A percentile compares a stretch with the other conserved stretches of the same genome.
Evolutionary conservation across 2,797 vertebrate species (phyloP).

Genomic region (Philypnodon macrostomus): DNA sequence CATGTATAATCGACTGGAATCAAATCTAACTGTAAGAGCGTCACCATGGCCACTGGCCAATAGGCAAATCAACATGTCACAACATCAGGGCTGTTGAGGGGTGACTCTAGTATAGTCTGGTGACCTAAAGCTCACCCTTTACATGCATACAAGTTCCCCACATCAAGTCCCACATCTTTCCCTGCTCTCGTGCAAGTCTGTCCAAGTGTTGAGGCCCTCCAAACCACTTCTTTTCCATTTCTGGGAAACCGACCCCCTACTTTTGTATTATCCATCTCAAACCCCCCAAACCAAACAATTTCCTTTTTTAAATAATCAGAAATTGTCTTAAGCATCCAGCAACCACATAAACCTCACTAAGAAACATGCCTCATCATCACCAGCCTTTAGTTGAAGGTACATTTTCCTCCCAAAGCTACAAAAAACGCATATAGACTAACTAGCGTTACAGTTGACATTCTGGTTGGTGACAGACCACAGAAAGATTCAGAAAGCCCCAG

Average conservation of each 20-base stretch:
- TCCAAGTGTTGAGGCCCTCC: constrained; percentile 67
- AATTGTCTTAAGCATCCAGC: constrained; percentile 70
- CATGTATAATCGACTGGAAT: constrained; percentile 52
- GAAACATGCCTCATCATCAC: constrained; percentile 64
- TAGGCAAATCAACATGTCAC: constrained; percentile 52
- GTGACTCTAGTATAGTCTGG: constrained; percentile 28
- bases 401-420: constrained; percentile 26
- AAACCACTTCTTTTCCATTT: constrained; percentile 77
- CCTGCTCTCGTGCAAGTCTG: constrained; percentile 59
- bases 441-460: constrained; percentile 61
- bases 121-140: constrained; percentile 59
- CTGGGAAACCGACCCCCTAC: constrained; percentile 75
- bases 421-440: constrained; percentile 55
- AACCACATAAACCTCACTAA: constrained; percentile 71
- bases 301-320: constrained; percentile 68
- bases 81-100: constrained; percentile 32
- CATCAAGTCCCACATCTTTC: constrained; percentile 28
- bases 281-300: constrained; percentile 53
- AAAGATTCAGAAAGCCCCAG: constrained; percentile 25
- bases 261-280: constrained; percentile 69
- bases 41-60: constrained; percentile 49
- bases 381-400: constrained; percentile 70
- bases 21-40: constrained; percentile 50
- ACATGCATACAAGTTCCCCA: constrained; percentile 37
- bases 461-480: constrained; percentile 38